Evolutionary conservation across 2,113 vertebrate genomes (phyloP), one percentile per base, ranked within the genome.

Genomic region (Okapia johnstoni): DNA sequence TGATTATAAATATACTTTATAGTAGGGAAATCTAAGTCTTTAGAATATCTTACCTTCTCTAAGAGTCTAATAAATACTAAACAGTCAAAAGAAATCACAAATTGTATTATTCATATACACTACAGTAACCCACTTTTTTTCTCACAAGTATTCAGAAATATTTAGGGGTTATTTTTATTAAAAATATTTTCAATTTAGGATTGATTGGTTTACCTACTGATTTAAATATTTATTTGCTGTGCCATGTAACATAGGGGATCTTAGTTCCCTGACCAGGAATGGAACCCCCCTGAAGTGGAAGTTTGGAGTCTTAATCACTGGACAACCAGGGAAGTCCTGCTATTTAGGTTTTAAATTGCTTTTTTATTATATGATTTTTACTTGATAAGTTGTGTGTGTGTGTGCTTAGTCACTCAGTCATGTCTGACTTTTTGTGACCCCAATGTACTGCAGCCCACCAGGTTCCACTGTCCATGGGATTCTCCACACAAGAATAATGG

Each of bases 1-100:
- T 87, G 33, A 91, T 85, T 88, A 93, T 6, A 58, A 33, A 70
- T 52, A 33, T 92, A 26, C 30, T 57, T 88, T 88, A 73, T 14
- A 23, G 13, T 21, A 73, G 13, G 48, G 40, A 97, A 96, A 93
- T 36, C 40, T 93, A 91, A 95, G 40, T 7, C 96, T 77, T 50
- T 63, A 12, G 43, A 86, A 43, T 85, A 89, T 55, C 40, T 43
- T 58, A 93, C 7, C 16, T 14, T 23, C 26, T 33, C 13, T 10
- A 76, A 97, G 87, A 81, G 52, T 58, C 21, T 94, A 58, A 90
- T 87, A 88, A 92, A 84, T 83, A 93, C 87, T 61, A 92, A 89
- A 58, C 0, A 87, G 48, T 30, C 79, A 66, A 94, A 97, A 93
- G 52, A 91, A 85, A 96, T 54, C 25, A 52, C 28, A 90, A 80